Base-by-base conservation (phyloP, 2,113 vertebrate species). In the Taxidea taxus region DNA sequence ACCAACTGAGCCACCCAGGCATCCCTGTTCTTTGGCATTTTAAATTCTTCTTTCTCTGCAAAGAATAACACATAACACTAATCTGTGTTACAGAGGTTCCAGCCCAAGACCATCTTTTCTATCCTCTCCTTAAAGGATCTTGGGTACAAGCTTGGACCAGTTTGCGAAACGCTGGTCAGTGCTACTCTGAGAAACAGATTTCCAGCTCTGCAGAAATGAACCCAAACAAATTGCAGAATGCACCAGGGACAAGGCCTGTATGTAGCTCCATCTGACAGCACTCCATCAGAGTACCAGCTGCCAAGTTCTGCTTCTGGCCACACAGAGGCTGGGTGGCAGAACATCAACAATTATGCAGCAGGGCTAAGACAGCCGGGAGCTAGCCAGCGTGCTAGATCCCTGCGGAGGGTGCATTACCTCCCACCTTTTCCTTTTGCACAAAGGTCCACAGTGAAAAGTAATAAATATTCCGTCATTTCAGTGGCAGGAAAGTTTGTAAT, bases 151-250 rank as follows among this genome's bases (percentile, higher is more conserved):
- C 29, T 92, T 74, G 8, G 58, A 37, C 31, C 51, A 72, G 54
- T 47, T 47, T 54, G n/a, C 42, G 21, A 68, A 62, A 72, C 83
- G 87, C 0, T 42, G 25, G n/a, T 87, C 75, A 87, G 6, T 12
- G 47, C n/a, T 34, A 20, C n/a, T n/a, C 64, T 94, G 42, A 97
- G 44, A 85, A 95, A 74, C 44, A 80, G 66, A 34, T 93, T 97
- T 91, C 44, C 51, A 49, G 8, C 72, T 74, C 64, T 75, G 47
- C 25, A 88, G 77, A 95, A 85, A 42, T 13, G 31, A 91, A 75
- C 77, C 56, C 44, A 64, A 97, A 96, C 70, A 88, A 90, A 88
- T 39, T 23, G 7, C 13, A 20, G 34, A 54, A 72, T 58, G 62
- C 78, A 56, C n/a, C n/a, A 74, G 47, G 72, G 90, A 84, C 27